Evolutionary conservation across 2,888 invertebrate genomes (phyloP), one percentile per base, ranked within the genome.

Genomic region (Noctua janthe): DNA sequence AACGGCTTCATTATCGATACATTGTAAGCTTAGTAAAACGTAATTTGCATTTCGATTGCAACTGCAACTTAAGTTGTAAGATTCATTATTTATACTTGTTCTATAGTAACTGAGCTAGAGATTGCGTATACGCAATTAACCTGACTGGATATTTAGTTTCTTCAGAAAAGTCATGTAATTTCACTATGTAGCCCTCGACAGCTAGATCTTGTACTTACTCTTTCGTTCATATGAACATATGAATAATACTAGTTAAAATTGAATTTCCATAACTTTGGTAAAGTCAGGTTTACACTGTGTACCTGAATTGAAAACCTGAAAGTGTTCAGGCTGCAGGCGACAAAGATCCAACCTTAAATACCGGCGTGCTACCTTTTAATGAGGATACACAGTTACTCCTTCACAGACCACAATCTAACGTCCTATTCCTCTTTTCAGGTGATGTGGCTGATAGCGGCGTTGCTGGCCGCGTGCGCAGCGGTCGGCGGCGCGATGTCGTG

Each of bases 401-500:
- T 47, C 15, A 56, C 20, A 47, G 17, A 20, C 1, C 4, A 20
- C 56, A 29, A 23, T 1, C 20, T 54, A 29, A 80, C n/a, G 13
- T 56, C 0, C 0, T 2, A 0, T 39, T 67, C 0, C 71, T 71
- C 0, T 69, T 75, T 70, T 35, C 93, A 96, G 96, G 95, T 95
- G 92, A 96, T 96, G 96, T 96, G 95, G 97, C 90, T 94, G 93
- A 85, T 94, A 88, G 94, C 92, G 89, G 94, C 93, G 79, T 84
- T 95, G 88, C 84, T 94, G 83, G 92, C 93, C 86, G 93, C 92
- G 87, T 91, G 90, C 82, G 93, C 92, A 76, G 93, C 93, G 87
- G 91, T 87, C 67, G 84, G 91, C 80, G 96, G 95, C 92, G 92
- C 94, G 71, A 93, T 94, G 90, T 92, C 94, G 76, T 98, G 98